These are phyloP conservation scores for Chascanopsetta lugubris DNA, from an alignment of 2,113 vertebrate genomes.

Conservation along the genomic window DNA sequence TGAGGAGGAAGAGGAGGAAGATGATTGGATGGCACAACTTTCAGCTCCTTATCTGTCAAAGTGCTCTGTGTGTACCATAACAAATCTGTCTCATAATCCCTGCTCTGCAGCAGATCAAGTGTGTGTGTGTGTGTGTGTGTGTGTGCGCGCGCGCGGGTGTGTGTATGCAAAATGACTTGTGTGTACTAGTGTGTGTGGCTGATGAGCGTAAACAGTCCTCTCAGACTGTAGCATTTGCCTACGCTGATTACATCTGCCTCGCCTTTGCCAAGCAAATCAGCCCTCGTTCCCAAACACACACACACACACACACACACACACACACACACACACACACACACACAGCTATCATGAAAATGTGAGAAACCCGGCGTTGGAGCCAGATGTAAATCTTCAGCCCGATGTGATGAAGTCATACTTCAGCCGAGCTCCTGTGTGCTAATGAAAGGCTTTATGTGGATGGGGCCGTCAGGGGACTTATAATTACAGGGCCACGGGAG, in stretches of 20 bases:
- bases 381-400: constrained; percentile 50
- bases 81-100: constrained; percentile 36
- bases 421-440: constrained; percentile 57
- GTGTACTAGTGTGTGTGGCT: constrained; percentile 39
- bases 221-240: constrained; percentile 58
- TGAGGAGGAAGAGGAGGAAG: too few relatives aligned
- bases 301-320: constrained; percentile 16
- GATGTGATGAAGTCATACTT: constrained; percentile 58
- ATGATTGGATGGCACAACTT: constrained; percentile 24
- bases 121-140: constrained; percentile 30
- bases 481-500: constrained; percentile 62
- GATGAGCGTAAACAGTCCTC: constrained; percentile 63
- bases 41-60: constrained; percentile 50
- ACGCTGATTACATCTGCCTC: constrained; percentile 70
- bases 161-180: constrained; percentile 26
- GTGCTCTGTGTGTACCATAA: constrained; percentile 28
- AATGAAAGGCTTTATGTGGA: constrained; percentile 62
- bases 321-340: constrained; percentile 12
- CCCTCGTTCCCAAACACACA: constrained; percentile 10
- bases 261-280: constrained; percentile 42
- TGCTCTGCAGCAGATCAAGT: neutral
- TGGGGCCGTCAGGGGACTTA: constrained; percentile 55
- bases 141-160: constrained; percentile 23
- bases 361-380: constrained; percentile 8
- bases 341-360: constrained; percentile 50